phyloP scores from a whole-genome alignment of 2,113 vertebrate genomes.

The Phyllostomus discolor region DNA sequence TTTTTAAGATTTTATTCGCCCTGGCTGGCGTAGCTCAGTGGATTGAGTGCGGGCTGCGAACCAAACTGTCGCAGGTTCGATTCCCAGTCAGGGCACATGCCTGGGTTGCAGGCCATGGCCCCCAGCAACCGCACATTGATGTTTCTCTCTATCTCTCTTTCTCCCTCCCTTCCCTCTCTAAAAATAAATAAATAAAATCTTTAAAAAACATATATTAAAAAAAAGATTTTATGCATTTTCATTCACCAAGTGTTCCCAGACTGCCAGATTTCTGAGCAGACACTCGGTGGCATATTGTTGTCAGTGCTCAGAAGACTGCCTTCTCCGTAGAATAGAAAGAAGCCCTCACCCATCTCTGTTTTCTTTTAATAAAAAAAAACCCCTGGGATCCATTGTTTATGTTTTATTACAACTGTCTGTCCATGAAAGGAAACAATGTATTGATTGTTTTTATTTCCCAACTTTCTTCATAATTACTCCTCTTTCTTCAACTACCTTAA shows the following conservation, averaged over 20 bases:
- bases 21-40: no score
- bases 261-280: not conserved
- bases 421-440: not conserved
- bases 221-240: no score
- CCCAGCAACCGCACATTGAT: no score
- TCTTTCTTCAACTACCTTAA: not conserved
- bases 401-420: not conserved
- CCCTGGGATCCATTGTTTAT: not conserved
- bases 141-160: no score
- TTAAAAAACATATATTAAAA: no score
- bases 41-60: no score
- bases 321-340: not conserved
- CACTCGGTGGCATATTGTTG: not conserved
- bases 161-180: no score
- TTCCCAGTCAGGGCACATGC: no score
- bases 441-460: not conserved
- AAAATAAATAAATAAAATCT: no score
- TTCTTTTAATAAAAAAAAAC: not conserved
- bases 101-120: no score
- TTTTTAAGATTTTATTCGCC: no score
- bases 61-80: no score
- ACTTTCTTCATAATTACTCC: not conserved
- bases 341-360: not conserved
- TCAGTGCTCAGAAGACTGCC: not conserved
- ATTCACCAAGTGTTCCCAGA: not conserved